Conservation (phyloP, 2,113 vertebrate genomes). For the Leptobrachium ailaonicum region DNA sequence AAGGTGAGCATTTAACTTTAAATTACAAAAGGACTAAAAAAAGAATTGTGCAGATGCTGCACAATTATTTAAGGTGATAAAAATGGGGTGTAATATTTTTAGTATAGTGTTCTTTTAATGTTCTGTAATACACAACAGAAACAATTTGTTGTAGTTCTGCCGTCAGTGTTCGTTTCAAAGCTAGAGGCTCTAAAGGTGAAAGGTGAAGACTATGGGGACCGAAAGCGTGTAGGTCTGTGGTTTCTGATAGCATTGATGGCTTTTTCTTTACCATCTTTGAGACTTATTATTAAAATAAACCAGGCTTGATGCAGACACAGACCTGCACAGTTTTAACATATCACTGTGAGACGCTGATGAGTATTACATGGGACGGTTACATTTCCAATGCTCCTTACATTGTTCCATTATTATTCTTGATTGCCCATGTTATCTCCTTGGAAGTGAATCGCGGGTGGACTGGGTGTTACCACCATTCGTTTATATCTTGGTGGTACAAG, state of each 20-base stretch:
- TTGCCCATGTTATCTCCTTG: constrained; percentile 34
- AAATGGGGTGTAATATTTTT: too few species aligned
- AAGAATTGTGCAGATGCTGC: too few species aligned
- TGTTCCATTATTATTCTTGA: constrained; percentile 9
- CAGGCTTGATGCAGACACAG: constrained; percentile 9
- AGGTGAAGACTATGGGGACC: constrained; percentile 26
- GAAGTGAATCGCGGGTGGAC: constrained; percentile 18
- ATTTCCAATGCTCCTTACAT: constrained; percentile 14
- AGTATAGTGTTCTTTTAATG: too few species aligned
- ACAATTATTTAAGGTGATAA: too few species aligned
- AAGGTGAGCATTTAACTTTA: too few species aligned
- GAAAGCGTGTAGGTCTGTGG: background rate
- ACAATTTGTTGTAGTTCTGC: background rate
- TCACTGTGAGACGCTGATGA: constrained; percentile 3
- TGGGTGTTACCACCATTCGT: constrained; percentile 23
- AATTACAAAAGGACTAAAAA: too few species aligned
- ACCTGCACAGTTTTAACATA: constrained; percentile 30
- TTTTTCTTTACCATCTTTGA: constrained; percentile 26
- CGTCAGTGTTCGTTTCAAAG: constrained; percentile 14
- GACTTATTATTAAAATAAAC: constrained; percentile 28
- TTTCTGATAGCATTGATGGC: constrained; percentile 18
- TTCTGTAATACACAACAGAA: background rate
- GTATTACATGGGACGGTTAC: constrained; percentile 5
- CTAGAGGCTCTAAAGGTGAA: constrained; percentile 15
- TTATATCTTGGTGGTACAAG: constrained; percentile 17